These are phyloP conservation scores for Trichogramma evanescens DNA, from an alignment of 2,888 invertebrate species.

Conservation along the genomic window DNA sequence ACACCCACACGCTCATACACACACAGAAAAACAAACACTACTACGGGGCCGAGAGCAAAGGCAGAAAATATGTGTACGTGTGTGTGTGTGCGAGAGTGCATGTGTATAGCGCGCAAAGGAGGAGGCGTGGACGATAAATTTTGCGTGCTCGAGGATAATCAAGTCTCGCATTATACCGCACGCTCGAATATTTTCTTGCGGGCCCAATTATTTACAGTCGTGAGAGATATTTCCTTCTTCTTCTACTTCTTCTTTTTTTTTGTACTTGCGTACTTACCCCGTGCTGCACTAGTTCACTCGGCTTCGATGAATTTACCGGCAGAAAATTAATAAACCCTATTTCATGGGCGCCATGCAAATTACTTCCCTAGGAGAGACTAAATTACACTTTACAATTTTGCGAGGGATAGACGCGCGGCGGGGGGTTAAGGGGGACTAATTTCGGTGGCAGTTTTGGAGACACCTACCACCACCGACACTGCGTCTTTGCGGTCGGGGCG, in stretches of 20 bases:
- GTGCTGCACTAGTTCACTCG: background rate
- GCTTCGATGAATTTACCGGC: slow-evolving; percentile 12
- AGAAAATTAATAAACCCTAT: slow-evolving; percentile 6
- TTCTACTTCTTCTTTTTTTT: too few relatives aligned
- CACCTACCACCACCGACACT: too few relatives aligned
- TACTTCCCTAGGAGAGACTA: background rate
- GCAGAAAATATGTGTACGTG: background rate
- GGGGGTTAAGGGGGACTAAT: too few relatives aligned
- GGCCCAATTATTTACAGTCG: too few relatives aligned
- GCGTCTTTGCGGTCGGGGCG: background rate
- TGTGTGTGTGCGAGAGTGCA: too few relatives aligned
- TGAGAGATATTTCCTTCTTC: too few relatives aligned
- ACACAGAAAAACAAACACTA: too few relatives aligned
- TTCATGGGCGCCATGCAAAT: slow-evolving; percentile 18
- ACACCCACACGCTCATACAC: too few relatives aligned
- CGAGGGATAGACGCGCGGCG: too few relatives aligned
- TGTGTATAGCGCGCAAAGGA: slow-evolving; percentile 17
- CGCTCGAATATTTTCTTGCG: slow-evolving; percentile 3
- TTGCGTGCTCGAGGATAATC: slow-evolving; percentile 26
- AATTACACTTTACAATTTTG: slow-evolving; percentile 5
- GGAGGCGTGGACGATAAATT: slow-evolving; percentile 29
- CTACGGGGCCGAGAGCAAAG: slow-evolving; percentile 9
- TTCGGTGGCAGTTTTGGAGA: too few relatives aligned
- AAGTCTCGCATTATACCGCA: slow-evolving; percentile 26
- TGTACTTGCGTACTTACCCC: too few relatives aligned